Conservation (phyloP, 2,113 vertebrate genomes). For the Agapornis roseicollis region DNA sequence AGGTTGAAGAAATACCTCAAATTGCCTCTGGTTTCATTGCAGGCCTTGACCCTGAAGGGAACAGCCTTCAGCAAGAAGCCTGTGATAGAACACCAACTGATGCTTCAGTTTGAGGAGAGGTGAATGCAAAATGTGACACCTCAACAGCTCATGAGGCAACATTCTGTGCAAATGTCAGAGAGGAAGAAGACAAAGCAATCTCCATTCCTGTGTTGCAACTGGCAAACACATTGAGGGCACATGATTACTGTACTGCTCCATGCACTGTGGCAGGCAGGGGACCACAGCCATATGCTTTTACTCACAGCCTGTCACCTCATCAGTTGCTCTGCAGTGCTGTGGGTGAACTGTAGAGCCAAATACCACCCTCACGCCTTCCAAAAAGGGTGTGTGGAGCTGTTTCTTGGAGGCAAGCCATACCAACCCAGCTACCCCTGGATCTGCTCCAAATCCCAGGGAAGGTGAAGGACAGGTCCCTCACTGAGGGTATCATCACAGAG, state of each 20-base stretch:
- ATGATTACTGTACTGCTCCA: fast-evolving
- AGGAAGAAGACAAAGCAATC: background rate
- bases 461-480: background rate
- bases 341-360: background rate
- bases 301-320: background rate
- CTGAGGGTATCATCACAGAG: background rate
- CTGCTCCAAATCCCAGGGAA: background rate
- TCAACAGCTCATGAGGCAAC: background rate
- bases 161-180: background rate
- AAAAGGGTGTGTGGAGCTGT: background rate
- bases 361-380: background rate
- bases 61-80: background rate
- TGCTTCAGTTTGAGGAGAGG: background rate
- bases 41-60: background rate
- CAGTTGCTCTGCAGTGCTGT: background rate
- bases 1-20: background rate
- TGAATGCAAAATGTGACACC: background rate
- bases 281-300: background rate
- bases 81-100: background rate
- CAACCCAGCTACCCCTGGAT: background rate
- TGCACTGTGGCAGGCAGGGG: background rate
- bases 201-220: background rate
- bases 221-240: fast-evolving
- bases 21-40: background rate
- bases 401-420: background rate